Conservation (phyloP, 2,113 vertebrate species). For the Dicerorhinus sumatrensis region DNA sequence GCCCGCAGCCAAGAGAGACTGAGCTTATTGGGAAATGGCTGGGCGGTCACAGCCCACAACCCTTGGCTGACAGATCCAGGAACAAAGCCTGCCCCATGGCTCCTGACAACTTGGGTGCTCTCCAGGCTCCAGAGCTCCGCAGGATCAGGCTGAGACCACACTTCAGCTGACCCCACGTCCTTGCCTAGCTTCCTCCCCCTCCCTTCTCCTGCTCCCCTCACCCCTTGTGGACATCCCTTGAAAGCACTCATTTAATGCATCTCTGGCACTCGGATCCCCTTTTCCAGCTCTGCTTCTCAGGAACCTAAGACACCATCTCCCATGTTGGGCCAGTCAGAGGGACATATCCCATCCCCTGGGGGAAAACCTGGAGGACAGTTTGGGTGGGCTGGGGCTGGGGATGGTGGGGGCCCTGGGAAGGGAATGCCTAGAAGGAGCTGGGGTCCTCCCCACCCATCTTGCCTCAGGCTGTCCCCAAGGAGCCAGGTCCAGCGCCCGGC, state of each 20-base stretch:
- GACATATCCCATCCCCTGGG: background rate
- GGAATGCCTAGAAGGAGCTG: conserved; percentile 49
- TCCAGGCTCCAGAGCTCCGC: background rate
- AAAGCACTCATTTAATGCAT: background rate
- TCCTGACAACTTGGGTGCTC: background rate
- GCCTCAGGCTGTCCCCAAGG: rapidly evolving
- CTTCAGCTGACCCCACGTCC: background rate
- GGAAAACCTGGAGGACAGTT: too few species aligned
- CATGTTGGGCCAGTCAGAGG: background rate
- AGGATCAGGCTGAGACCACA: background rate
- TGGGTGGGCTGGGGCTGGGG: background rate
- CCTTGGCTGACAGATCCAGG: background rate
- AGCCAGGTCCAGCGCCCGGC: background rate
- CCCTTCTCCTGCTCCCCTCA: background rate
- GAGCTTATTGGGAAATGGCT: background rate
- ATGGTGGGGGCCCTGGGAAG: background rate
- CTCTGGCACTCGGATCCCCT: background rate
- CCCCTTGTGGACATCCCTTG: background rate
- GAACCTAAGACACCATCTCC: background rate
- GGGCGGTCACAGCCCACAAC: background rate
- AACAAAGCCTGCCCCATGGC: background rate
- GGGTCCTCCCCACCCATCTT: rapidly evolving
- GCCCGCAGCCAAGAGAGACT: background rate
- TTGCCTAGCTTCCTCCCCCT: background rate
- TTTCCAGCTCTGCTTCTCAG: background rate